These are phyloP conservation scores for Oriolus oriolus DNA, from an alignment of 2,113 vertebrate genomes.

Conservation along the genomic window DNA sequence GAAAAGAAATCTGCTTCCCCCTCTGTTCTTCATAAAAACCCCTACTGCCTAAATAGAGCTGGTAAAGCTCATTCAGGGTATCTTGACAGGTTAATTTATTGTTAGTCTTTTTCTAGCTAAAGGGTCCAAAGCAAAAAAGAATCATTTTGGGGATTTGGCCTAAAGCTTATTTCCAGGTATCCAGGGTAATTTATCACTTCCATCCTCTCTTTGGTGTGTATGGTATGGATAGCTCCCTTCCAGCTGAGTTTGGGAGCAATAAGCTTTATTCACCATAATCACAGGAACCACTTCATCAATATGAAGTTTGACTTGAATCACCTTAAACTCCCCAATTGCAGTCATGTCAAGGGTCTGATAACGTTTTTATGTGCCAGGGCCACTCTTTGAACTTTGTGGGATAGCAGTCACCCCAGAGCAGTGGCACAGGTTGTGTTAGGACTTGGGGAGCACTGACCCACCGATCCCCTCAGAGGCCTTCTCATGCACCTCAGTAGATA, in stretches of 20 bases:
- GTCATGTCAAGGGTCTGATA: neutral
- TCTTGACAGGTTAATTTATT: neutral
- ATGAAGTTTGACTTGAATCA: neutral
- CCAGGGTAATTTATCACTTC: neutral
- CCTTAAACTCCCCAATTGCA: neutral
- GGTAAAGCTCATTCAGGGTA: neutral
- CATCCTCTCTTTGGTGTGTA: neutral
- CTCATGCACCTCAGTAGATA: neutral
- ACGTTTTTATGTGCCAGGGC: neutral
- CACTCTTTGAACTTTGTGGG: neutral
- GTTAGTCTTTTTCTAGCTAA: neutral
- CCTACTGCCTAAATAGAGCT: neutral
- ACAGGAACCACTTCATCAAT: neutral
- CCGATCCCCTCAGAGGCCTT: neutral
- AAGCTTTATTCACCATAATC: neutral
- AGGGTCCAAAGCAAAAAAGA: fast-evolving
- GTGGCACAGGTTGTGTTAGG: neutral
- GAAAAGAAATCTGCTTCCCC: neutral
- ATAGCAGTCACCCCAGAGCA: neutral
- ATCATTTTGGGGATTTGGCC: fast-evolving
- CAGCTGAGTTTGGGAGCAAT: neutral
- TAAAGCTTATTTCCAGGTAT: neutral
- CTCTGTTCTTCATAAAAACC: neutral
- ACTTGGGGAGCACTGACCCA: neutral
- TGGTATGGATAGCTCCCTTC: neutral